Base-by-base conservation (phyloP, 2,888 invertebrate genomes). In the Ophioninae sp. region DNA sequence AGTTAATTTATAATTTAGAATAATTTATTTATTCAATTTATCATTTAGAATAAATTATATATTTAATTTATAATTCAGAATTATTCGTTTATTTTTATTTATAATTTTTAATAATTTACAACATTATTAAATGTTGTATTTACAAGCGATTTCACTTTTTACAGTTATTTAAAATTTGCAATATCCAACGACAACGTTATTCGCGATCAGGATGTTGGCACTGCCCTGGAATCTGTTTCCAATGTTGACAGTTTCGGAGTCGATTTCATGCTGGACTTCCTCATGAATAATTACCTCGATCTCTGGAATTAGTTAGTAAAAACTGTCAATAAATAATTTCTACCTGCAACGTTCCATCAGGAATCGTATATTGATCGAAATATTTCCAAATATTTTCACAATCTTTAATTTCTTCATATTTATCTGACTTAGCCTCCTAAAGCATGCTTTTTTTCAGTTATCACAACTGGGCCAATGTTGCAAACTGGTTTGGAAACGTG, bases 141-240 rank as follows among this genome's bases (percentile, higher is more conserved):
- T 7, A 68, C 50, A 0, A 23, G 7, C 44, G 2, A 50, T 50
- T 68, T n/a, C 13, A 64, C 17, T 21, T 21, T 81, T 79, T 78
- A 0, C 65, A 89, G 89, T 30, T 89, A 87, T 39, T 68, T 89
- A 7, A 79, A 84, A 67, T 56, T 57, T 20, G 80, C 82, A 0
- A 77, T 88, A 23, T 72, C 80, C 2, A 5, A 41, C 0, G 78
- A 88, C 37, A 83, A 86, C 2, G 41, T 75, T 62, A 90, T 93
- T 74, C 89, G 91, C 7, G 90, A 89, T 75, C 93, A 93, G 85
- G 93, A 94, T 88, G 89, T 91, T 13, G 86, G 85, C 30, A 85
- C 86, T 0, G 93, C 90, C 0, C 91, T 94, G 50, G 85, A 90
- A 10, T 89, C 92, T 0, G 89, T 94, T 17, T 93, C 93, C 23